Percentiles rank a stretch among this genome's conserved stretches.
Conservation (phyloP, 2,797 vertebrate genomes). For the Perodicticus potto region DNA sequence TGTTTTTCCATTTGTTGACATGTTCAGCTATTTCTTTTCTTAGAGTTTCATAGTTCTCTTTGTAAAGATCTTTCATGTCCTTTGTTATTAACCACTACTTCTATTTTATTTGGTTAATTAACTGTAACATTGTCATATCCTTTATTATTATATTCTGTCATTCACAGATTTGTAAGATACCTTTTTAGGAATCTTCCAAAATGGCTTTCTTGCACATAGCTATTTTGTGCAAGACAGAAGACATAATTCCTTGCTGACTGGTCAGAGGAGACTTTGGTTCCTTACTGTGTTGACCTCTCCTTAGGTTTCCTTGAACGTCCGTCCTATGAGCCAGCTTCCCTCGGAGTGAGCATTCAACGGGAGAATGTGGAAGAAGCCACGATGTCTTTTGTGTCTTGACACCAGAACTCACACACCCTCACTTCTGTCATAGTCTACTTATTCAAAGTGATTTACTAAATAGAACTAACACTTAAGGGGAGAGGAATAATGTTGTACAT, state of each 20-base stretch:
- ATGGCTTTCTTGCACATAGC: not conserved
- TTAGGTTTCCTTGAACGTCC: not conserved
- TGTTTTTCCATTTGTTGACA: no score
- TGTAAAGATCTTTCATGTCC: no score
- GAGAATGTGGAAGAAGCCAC: not conserved
- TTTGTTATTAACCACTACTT: no score
- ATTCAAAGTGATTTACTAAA: not conserved
- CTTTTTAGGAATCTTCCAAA: not conserved
- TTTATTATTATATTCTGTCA: not conserved
- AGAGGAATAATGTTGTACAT: not conserved
- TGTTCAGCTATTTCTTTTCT: no score
- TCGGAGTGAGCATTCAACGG: not conserved
- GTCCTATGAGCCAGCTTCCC: no score
- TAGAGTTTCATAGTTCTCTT: no score
- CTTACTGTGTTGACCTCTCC: not conserved
- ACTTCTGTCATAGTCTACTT: not conserved
- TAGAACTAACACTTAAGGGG: not conserved
- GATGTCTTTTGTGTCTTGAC: not conserved
- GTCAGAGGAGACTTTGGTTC: not conserved
- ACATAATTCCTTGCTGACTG: not conserved
- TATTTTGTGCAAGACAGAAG: not conserved
- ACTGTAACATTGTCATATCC: not conserved
- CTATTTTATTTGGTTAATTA: no score
- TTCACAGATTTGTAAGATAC: not conserved
- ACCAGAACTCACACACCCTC: not conserved